Evolutionary conservation across 53 echinoderm and acorn worm species (phyloP).

Genomic region (Actinopyga echinites): DNA sequence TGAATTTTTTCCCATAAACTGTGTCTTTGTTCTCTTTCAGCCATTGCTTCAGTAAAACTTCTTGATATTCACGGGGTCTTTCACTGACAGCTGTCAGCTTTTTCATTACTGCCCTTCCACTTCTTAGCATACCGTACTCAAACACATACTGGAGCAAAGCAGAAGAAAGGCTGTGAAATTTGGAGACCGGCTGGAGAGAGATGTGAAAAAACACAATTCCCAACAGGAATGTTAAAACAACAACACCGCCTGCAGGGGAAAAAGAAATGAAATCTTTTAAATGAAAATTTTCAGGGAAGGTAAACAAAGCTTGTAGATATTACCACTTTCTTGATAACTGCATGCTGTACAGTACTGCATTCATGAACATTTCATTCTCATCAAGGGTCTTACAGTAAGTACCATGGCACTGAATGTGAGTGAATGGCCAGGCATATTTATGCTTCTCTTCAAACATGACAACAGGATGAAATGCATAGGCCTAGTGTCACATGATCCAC

Average conservation of each 20-base stretch:
- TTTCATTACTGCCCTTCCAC: constrained; percentile 13
- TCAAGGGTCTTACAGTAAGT: too few species aligned
- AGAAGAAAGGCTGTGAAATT: constrained; percentile 10
- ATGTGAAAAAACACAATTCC: constrained; percentile 30
- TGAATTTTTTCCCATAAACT: constrained; percentile 51
- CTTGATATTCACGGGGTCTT: constrained; percentile 58
- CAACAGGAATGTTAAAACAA: constrained; percentile 21
- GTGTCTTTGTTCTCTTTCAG: constrained; percentile 49
- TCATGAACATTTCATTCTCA: too few species aligned
- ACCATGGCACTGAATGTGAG: too few species aligned
- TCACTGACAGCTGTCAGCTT: constrained; percentile 10
- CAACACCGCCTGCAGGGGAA: background rate
- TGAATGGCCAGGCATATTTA: too few species aligned
- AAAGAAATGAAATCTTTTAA: background rate
- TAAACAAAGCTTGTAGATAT: background rate
- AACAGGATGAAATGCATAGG: too few species aligned
- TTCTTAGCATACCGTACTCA: constrained; percentile 30
- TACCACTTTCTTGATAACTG: too few species aligned
- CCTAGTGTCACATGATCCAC: too few species aligned
- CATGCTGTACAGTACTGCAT: too few species aligned
- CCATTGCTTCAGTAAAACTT: constrained; percentile 47
- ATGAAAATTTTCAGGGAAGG: background rate
- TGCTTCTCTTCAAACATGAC: too few species aligned
- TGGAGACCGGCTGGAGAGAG: constrained; percentile 8
- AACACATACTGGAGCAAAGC: constrained; percentile 30